phyloP scores from a whole-genome alignment of 2,888 invertebrate species.

The Micropterix aruncella region DNA sequence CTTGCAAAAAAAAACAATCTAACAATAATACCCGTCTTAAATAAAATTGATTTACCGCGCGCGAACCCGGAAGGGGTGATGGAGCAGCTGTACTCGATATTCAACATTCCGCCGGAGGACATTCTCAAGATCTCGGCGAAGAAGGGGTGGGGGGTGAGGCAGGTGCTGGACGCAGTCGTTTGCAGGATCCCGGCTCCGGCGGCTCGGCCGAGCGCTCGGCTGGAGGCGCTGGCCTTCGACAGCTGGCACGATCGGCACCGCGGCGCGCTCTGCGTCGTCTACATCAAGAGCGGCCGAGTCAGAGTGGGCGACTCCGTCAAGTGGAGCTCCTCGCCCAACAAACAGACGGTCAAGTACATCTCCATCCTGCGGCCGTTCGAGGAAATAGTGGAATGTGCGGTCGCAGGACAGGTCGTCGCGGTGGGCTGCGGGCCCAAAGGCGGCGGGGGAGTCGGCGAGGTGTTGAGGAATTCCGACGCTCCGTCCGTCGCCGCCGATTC shows the following conservation, averaged over 20 bases:
- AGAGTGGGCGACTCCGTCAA: conserved; percentile 62
- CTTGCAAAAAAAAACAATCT: conserved; percentile 74
- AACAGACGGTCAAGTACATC: conserved; percentile 65
- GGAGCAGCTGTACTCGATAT: conserved; percentile 64
- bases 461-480: conserved; percentile 23
- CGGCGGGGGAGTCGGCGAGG: conserved; percentile 32
- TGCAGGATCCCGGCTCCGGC: conserved; percentile 63
- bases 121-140: conserved; percentile 88
- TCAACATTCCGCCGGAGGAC: conserved; percentile 59
- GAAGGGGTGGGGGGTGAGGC: conserved; percentile 67
- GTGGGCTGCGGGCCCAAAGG: conserved; percentile 42
- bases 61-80: conserved; percentile 76
- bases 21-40: conserved; percentile 80
- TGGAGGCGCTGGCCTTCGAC: conserved; percentile 81
- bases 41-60: conserved; percentile 91
- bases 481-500: conserved; percentile 16
- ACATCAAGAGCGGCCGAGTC: conserved; percentile 63
- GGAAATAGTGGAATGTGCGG: conserved; percentile 44
- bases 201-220: conserved; percentile 40
- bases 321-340: conserved; percentile 55
- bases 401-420: conserved; percentile 90
- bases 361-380: conserved; percentile 71
- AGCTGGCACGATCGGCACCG: conserved; percentile 86
- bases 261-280: conserved; percentile 65
- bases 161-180: conserved; percentile 65